phyloP scores from a whole-genome alignment of 2,797 vertebrate species.

The Alauda arvensis region DNA sequence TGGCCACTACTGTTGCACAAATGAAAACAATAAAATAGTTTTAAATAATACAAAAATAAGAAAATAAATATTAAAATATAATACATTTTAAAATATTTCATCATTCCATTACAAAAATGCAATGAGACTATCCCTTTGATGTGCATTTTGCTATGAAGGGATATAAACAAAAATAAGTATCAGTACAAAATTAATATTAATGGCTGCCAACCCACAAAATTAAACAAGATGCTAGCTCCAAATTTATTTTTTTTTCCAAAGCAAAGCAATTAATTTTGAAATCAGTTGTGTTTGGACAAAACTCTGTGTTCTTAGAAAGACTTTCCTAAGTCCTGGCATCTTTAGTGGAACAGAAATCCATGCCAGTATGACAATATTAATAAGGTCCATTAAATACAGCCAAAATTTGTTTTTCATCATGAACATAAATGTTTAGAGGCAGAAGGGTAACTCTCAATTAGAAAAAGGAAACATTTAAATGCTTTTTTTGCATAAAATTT shows the following conservation, averaged over 20 bases:
- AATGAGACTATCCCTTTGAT: neutral
- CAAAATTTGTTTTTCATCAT: neutral
- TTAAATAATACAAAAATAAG: neutral
- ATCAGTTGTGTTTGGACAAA: neutral
- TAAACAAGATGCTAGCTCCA: neutral
- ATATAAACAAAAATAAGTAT: neutral
- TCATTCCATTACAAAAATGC: neutral
- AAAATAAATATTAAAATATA: neutral
- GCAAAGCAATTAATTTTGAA: neutral
- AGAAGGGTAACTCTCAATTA: neutral
- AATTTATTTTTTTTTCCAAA: neutral
- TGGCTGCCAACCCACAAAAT: neutral
- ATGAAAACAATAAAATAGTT: neutral
- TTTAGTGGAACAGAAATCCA: neutral
- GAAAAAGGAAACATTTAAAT: neutral
- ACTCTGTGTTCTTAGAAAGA: neutral
- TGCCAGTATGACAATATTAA: neutral
- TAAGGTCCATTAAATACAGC: neutral
- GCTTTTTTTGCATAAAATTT: neutral
- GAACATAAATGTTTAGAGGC: neutral
- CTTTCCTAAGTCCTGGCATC: neutral
- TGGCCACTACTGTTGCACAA: neutral
- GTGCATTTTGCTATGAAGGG: neutral
- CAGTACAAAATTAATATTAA: neutral
- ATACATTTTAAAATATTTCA: neutral